Evolutionary conservation across 2,113 vertebrate genomes (phyloP), one percentile per base, ranked within the genome.

Genomic region (Tachysurus fulvidraco): DNA sequence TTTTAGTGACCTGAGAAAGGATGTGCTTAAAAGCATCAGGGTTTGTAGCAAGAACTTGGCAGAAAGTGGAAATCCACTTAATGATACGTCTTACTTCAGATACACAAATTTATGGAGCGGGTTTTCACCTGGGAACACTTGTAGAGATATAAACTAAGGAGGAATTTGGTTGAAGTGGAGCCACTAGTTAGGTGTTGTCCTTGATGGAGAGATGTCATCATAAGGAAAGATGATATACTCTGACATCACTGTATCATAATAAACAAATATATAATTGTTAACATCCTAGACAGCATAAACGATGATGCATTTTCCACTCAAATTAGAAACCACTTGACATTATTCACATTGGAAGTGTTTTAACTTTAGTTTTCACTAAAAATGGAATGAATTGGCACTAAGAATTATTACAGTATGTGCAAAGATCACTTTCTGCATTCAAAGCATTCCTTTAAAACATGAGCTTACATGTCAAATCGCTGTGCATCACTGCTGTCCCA

Each of bases 401-500:
- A 36, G 4, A 71, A 23, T 44, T 9, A 41, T 21, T 11, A 17
- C 0, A 7, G 21, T 44, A 46, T 19, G 13, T 46, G 71, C 41
- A 74, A 71, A 41, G 71, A 25, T 74, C 25, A 46, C 44, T 50
- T 73, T 44, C 69, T 73, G 21, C 10, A 21, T 73, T 36, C 23
- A 74, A 74, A 23, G 21, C 9, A 74, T 74, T 74, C 5, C 9
- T 2, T 73, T 44, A 69, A 69, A 69, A 69, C 28, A 69, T 36
- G 28, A 28, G 5, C 13, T 36, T 36, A 36, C 64, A 28, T 36
- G 5, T 73, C 19, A 73, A 73, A 44, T 44, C 69, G 6, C 7
- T 71, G 41, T 41, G 30, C 28, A 36, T 36, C 84, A 89, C 89
- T 86, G 83, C 89, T 92, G 92, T 92, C 90, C 92, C 91, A 94